Percentiles rank a stretch among this genome's conserved stretches.
phyloP scores from a whole-genome alignment of 2,113 vertebrate species.

The Macquaria ambigua region DNA sequence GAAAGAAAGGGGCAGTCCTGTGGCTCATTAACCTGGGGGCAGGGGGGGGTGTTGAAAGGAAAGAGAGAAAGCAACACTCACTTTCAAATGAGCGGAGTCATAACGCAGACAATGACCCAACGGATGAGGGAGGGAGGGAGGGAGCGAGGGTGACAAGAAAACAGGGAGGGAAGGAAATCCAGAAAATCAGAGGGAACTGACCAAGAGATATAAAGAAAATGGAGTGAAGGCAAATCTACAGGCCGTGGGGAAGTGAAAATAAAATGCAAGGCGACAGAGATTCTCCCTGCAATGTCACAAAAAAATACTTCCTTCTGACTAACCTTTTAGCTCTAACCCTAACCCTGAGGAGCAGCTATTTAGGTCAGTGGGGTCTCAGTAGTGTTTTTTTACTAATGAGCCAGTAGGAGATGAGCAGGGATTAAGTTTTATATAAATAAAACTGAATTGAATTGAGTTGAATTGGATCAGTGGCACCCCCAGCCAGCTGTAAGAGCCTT shows the following conservation, averaged over 20 bases:
- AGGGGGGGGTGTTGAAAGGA: slow-evolving; percentile 52
- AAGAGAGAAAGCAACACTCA: slow-evolving; percentile 51
- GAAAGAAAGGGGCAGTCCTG: slow-evolving; percentile 58
- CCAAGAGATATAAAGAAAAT: neutral
- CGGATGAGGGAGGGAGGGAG: slow-evolving; percentile 26
- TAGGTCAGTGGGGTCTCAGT: slow-evolving; percentile 65
- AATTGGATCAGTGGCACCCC: slow-evolving; percentile 72
- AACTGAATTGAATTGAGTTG: no score
- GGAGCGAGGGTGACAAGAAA: slow-evolving; percentile 4
- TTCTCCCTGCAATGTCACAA: neutral
- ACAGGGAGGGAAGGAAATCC: neutral
- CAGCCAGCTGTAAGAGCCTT: slow-evolving; percentile 69
- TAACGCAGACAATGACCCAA: slow-evolving; percentile 73
- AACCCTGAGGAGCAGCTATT: slow-evolving; percentile 47
- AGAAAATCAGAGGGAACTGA: slow-evolving; percentile 26
- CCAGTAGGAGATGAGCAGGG: slow-evolving; percentile 74
- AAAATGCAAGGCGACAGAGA: neutral
- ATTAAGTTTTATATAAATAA: no score
- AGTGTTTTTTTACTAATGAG: slow-evolving; percentile 62
- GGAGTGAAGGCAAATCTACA: neutral
- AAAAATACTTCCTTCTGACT: neutral
- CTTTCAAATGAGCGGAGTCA: slow-evolving; percentile 68
- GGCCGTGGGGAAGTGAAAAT: neutral
- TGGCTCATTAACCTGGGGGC: slow-evolving; percentile 74
- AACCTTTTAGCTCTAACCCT: slow-evolving; percentile 11